A percentile compares a stretch with the other conserved stretches of the same genome.
phyloP scores from a whole-genome alignment of 2,797 vertebrate genomes.

The Emys orbicularis region DNA sequence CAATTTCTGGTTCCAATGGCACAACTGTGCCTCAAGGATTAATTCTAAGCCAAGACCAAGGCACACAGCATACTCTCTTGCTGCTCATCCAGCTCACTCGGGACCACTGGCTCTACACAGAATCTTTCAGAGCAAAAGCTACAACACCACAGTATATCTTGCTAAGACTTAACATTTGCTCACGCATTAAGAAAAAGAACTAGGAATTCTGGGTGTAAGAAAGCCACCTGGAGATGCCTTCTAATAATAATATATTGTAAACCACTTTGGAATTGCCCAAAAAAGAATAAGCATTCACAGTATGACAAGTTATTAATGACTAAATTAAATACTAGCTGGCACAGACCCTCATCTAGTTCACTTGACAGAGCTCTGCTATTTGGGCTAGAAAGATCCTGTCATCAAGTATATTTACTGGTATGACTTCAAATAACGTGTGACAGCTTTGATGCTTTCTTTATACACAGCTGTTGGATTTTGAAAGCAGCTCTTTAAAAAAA shows the following conservation, averaged over 20 bases:
- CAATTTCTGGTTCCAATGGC: background rate
- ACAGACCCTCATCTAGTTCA: background rate
- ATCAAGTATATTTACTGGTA: background rate
- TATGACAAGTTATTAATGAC: background rate
- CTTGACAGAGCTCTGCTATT: background rate
- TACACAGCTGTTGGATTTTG: background rate
- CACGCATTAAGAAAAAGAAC: background rate
- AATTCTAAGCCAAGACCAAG: background rate
- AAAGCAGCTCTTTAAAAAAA: background rate
- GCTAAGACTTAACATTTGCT: background rate
- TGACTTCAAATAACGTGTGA: background rate
- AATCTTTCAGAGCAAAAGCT: background rate
- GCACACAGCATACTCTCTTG: background rate
- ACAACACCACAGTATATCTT: background rate
- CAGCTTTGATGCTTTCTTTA: background rate
- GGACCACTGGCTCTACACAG: background rate
- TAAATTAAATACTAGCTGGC: background rate
- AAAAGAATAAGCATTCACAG: background rate
- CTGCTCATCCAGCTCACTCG: background rate
- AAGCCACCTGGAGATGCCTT: background rate
- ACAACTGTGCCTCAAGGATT: background rate
- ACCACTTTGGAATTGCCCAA: background rate
- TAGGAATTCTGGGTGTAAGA: background rate
- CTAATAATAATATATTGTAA: background rate
- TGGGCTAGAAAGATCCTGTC: background rate